Evolutionary conservation across 1,140 invertebrate genomes (phyloP).

Genomic region (Drosophila malerkotliana): DNA sequence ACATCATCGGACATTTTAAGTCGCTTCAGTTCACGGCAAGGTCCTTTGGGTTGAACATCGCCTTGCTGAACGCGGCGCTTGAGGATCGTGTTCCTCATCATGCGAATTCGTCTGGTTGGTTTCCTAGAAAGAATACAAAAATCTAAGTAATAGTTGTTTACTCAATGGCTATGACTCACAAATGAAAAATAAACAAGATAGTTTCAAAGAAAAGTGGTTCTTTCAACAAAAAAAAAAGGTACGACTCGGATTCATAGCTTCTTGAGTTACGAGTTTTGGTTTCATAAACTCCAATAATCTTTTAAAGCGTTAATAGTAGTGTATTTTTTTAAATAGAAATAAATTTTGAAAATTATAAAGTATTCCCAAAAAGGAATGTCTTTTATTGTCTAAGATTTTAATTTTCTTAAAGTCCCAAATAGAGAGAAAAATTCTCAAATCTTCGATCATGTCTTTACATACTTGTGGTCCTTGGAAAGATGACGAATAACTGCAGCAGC

Average conservation of each 20-base stretch:
- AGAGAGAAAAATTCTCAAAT: neutral
- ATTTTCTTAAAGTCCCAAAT: neutral
- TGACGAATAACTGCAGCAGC: conserved; percentile 90
- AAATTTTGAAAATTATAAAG: neutral
- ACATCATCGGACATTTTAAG: conserved; percentile 69
- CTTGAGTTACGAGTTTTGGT: no score
- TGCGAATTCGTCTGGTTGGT: conserved; percentile 72
- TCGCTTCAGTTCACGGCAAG: conserved; percentile 74
- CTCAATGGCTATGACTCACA: neutral
- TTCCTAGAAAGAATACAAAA: conserved; percentile 52
- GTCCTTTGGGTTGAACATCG: conserved; percentile 69
- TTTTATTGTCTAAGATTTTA: neutral
- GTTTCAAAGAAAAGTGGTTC: no score
- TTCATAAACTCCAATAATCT: no score
- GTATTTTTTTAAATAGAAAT: neutral
- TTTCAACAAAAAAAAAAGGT: no score
- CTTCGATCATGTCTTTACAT: conserved; percentile 32
- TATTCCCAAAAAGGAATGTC: neutral
- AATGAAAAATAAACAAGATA: neutral
- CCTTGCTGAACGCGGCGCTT: conserved; percentile 73
- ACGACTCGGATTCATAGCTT: no score
- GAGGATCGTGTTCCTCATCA: conserved; percentile 77
- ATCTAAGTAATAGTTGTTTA: neutral
- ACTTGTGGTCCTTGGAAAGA: conserved; percentile 88
- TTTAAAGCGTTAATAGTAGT: no score